A percentile compares a stretch with the other conserved stretches of the same genome.
These are phyloP conservation scores for Salvelinus namaycush DNA, from an alignment of 2,113 vertebrate genomes.

Conservation along the genomic window DNA sequence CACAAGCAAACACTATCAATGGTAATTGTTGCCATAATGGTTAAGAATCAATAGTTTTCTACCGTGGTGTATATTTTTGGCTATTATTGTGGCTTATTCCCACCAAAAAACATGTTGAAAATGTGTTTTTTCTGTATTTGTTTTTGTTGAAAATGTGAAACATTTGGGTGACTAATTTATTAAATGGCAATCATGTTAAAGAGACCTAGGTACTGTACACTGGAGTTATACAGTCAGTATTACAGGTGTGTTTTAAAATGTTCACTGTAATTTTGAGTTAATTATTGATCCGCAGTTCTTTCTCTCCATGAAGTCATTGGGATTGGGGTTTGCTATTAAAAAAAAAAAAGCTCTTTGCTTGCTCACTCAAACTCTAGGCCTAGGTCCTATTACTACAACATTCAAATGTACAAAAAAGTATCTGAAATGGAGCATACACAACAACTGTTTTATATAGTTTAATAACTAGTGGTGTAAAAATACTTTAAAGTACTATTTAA, in stretches of 20 bases:
- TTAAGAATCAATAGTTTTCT: background rate
- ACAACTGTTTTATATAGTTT: too few relatives aligned
- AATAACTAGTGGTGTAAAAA: too few relatives aligned
- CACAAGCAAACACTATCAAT: constrained; percentile 7
- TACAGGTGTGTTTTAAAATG: constrained; percentile 19
- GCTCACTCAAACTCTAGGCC: too few relatives aligned
- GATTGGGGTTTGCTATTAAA: too few relatives aligned
- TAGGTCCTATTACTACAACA: too few relatives aligned
- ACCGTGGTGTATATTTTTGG: background rate
- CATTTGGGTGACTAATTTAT: constrained; percentile 11
- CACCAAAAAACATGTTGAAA: too few relatives aligned
- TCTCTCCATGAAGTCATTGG: background rate
- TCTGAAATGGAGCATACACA: too few relatives aligned
- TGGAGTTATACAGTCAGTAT: constrained; percentile 24
- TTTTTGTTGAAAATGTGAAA: constrained; percentile 23
- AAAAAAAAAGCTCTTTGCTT: background rate
- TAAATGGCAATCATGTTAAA: constrained; percentile 24
- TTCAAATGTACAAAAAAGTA: too few relatives aligned
- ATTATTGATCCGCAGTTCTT: constrained; percentile 32
- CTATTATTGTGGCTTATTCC: background rate
- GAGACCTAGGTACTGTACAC: constrained; percentile 24
- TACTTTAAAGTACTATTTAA: too few relatives aligned
- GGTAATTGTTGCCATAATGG: constrained; percentile 10
- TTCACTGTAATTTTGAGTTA: constrained; percentile 21
- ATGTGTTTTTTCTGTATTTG: too few relatives aligned